Percentiles rank a stretch among this genome's conserved stretches.
These are phyloP conservation scores for Campylomormyrus numenius DNA, from an alignment of 2,113 vertebrate species.

Conservation along the genomic window DNA sequence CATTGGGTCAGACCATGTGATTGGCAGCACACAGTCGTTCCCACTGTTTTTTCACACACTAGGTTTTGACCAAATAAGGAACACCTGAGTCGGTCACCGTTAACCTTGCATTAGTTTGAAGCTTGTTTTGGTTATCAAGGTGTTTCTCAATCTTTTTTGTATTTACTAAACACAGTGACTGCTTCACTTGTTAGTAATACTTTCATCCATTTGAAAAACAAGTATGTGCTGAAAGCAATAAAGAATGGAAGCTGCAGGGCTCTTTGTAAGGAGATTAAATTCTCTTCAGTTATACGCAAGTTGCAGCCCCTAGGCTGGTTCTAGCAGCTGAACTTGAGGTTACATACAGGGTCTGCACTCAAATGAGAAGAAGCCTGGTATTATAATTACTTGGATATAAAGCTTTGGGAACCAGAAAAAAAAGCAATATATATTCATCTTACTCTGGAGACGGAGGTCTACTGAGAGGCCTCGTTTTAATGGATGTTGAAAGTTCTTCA, in stretches of 20 bases:
- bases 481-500: background rate
- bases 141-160: background rate
- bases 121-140: background rate
- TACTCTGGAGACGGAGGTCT: background rate
- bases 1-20: background rate
- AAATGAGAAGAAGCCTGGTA: background rate
- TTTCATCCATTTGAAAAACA: background rate
- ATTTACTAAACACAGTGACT: background rate
- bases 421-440: background rate
- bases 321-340: background rate
- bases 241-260: background rate
- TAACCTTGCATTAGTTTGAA: background rate
- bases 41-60: background rate
- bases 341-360: background rate
- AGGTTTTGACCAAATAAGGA: background rate
- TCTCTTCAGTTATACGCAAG: background rate
- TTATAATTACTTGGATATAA: background rate
- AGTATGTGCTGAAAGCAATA: background rate
- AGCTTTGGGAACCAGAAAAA: background rate
- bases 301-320: background rate
- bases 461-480: background rate
- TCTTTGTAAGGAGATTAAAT: background rate
- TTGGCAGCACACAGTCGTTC: background rate
- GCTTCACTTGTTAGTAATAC: background rate
- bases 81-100: background rate